Percentiles rank a stretch among this genome's conserved stretches.
phyloP scores from a whole-genome alignment of 2,888 invertebrate species.

The Phyllotreta striolata region DNA sequence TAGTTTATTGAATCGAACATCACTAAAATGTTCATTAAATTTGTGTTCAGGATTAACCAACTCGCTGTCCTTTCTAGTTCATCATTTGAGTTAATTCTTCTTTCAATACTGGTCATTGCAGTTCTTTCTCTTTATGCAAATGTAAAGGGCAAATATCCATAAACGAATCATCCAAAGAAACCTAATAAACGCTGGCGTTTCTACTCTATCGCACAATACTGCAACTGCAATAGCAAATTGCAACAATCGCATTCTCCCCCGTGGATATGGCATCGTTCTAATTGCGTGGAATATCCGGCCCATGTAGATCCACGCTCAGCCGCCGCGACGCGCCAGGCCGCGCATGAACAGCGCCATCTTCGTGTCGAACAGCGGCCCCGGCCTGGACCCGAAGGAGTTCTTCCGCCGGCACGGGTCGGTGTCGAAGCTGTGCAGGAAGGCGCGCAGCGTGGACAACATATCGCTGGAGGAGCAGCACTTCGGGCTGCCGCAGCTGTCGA shows the following conservation, averaged over 20 bases:
- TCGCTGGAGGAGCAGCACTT: conserved; percentile 70
- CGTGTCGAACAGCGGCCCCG: conserved; percentile 77
- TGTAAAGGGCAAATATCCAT: too few species aligned
- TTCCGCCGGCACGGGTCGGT: conserved; percentile 81
- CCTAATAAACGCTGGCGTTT: neutral
- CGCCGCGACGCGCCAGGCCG: conserved; percentile 70
- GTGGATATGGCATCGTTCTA: neutral
- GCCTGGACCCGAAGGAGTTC: conserved; percentile 83
- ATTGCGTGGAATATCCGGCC: neutral
- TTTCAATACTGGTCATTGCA: too few species aligned
- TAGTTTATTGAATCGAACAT: too few species aligned
- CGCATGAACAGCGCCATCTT: conserved; percentile 88
- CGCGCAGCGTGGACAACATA: conserved; percentile 77
- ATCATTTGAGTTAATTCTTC: too few species aligned
- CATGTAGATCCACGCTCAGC: conserved; percentile 48
- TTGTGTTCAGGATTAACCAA: too few species aligned
- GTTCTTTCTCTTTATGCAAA: too few species aligned
- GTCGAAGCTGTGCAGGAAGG: conserved; percentile 80
- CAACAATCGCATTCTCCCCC: too few species aligned
- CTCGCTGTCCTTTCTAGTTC: too few species aligned
- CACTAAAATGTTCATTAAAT: too few species aligned
- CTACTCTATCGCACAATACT: too few species aligned
- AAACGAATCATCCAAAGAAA: neutral
- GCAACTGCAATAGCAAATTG: too few species aligned
- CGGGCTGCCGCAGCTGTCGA: conserved; percentile 74